phyloP scores from a whole-genome alignment of 1,140 invertebrate species.

The Aplysia californica region DNA sequence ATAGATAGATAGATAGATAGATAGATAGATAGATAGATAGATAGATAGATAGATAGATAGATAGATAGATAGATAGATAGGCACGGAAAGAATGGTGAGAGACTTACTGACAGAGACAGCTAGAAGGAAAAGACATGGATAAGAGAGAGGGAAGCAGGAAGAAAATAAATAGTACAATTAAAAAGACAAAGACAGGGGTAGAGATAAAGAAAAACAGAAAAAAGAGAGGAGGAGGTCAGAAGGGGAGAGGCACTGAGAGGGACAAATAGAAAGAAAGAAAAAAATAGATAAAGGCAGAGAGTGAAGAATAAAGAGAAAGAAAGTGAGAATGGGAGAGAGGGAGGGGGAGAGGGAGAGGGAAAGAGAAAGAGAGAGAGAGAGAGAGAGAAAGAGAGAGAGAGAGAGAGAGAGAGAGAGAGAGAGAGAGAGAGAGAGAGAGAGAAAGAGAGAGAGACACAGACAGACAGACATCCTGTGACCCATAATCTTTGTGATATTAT shows the following conservation, averaged over 20 bases:
- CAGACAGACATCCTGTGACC: too few species aligned
- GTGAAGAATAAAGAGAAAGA: neutral
- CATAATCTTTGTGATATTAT: too few species aligned
- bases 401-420: constrained; percentile 1
- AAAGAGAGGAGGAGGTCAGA: neutral
- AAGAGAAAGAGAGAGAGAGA: neutral
- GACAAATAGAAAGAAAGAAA: neutral
- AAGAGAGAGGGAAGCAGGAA: too few species aligned
- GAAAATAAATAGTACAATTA: too few species aligned
- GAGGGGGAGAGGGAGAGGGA: neutral
- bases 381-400: neutral
- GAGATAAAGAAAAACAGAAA: constrained; percentile 2
- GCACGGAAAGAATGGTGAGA: too few species aligned
- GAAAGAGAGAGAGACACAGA: neutral
- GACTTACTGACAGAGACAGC: neutral
- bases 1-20: neutral
- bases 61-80: neutral
- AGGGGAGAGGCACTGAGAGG: neutral
- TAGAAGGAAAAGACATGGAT: neutral
- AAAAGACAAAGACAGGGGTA: too few species aligned
- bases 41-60: neutral
- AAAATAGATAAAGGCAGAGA: neutral
- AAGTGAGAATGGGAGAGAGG: neutral
- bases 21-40: neutral
- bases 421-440: constrained; percentile 7